A percentile compares a stretch with the other conserved stretches of the same genome.
Evolutionary conservation across 2,888 invertebrate species (phyloP).

Genomic region (Scaptodrosophila latifasciaeformis): DNA sequence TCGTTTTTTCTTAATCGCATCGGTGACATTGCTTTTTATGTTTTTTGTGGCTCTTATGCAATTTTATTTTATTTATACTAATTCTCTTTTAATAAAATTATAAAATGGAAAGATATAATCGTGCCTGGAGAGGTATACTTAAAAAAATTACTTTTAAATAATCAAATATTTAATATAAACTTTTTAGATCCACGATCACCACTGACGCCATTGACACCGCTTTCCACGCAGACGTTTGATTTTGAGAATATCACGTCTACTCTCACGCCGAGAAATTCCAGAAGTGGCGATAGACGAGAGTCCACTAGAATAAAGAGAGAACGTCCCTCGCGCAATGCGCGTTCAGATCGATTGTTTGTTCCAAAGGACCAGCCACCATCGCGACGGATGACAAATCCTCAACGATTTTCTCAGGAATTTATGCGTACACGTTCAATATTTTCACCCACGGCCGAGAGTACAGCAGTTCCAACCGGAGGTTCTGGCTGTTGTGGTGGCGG

Average conservation of each 20-base stretch:
- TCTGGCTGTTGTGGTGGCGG: slow-evolving; percentile 2
- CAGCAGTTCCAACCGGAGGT: too few relatives aligned
- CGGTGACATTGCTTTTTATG: too few relatives aligned
- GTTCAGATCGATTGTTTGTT: not conserved
- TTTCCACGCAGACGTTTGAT: slow-evolving; percentile 40
- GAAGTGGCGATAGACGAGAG: too few relatives aligned
- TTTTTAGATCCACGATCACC: slow-evolving; percentile 54
- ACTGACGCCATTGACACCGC: slow-evolving; percentile 55
- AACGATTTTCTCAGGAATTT: slow-evolving; percentile 37
- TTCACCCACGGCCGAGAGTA: slow-evolving; percentile 36
- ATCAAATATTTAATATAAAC: not conserved
- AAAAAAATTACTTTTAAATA: not conserved
- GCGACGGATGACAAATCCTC: slow-evolving; percentile 2
- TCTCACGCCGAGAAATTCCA: too few relatives aligned
- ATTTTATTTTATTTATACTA: not conserved
- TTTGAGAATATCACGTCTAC: slow-evolving; percentile 38
- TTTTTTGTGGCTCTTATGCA: not conserved
- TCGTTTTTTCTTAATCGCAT: not conserved
- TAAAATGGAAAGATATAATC: slow-evolving; percentile 48
- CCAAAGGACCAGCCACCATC: not conserved
- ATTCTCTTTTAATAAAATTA: not conserved
- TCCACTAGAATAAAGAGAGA: not conserved
- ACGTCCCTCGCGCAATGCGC: slow-evolving; percentile 1
- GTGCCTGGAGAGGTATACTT: slow-evolving; percentile 49
- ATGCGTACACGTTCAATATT: slow-evolving; percentile 39